Percentiles rank a stretch among this genome's conserved stretches.
Evolutionary conservation across 2,888 invertebrate species (phyloP).

Genomic region (Caenorhabditis sp.): DNA sequence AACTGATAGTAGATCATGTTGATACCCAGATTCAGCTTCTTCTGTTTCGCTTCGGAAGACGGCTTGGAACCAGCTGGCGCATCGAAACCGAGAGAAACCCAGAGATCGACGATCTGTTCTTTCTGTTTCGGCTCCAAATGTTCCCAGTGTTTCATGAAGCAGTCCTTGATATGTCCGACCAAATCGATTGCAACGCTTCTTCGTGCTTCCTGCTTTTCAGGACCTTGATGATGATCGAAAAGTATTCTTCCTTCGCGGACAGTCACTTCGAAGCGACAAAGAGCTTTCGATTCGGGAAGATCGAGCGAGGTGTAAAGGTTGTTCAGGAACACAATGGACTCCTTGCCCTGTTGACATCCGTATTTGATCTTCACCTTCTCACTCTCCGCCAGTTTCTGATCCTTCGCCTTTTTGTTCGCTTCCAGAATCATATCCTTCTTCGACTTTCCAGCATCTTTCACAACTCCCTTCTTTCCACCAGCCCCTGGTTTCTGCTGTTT

Average conservation of each 20-base stretch:
- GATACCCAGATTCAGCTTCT: slow-evolving; percentile 72
- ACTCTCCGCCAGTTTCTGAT: slow-evolving; percentile 69
- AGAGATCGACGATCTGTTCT: slow-evolving; percentile 73
- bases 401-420: slow-evolving; percentile 70
- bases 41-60: slow-evolving; percentile 65
- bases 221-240: slow-evolving; percentile 50
- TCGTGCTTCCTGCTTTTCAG: slow-evolving; percentile 56
- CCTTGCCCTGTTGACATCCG: slow-evolving; percentile 70
- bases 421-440: slow-evolving; percentile 77
- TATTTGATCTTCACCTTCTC: slow-evolving; percentile 75
- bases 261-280: slow-evolving; percentile 72
- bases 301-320: slow-evolving; percentile 71
- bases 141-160: slow-evolving; percentile 71
- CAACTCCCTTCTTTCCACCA: slow-evolving; percentile 63
- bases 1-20: slow-evolving; percentile 73
- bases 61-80: slow-evolving; percentile 66
- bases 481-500: slow-evolving; percentile 57
- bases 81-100: slow-evolving; percentile 75
- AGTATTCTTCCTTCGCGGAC: slow-evolving; percentile 63
- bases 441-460: slow-evolving; percentile 63
- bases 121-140: slow-evolving; percentile 73
- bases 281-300: slow-evolving; percentile 75
- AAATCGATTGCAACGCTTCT: slow-evolving; percentile 69
- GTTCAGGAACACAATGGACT: slow-evolving; percentile 69
- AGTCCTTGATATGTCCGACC: slow-evolving; percentile 73